Evolutionary conservation across 2,888 invertebrate species (phyloP).

Genomic region (Drosophila atripex): DNA sequence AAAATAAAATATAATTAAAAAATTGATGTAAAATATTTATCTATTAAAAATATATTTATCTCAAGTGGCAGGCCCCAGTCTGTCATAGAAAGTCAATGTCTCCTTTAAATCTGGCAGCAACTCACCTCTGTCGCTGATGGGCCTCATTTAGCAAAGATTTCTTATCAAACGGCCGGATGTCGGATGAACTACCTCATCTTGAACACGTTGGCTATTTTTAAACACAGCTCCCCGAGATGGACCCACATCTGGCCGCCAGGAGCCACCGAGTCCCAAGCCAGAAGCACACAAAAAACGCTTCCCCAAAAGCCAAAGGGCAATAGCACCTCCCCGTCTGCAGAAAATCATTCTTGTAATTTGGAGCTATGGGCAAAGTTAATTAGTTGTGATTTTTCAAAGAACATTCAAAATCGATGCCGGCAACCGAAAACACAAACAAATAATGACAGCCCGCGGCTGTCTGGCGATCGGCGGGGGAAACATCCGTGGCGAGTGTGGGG

Average conservation of each 20-base stretch:
- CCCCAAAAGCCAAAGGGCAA: conserved; percentile 12
- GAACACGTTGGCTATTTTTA: conserved; percentile 19
- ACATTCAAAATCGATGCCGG: conserved; percentile 66
- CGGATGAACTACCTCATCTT: conserved; percentile 29
- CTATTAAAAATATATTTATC: too few species aligned
- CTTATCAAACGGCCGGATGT: conserved; percentile 53
- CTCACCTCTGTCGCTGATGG: conserved; percentile 43
- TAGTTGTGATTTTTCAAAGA: conserved; percentile 78
- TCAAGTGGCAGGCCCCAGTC: too few species aligned
- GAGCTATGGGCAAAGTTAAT: conserved; percentile 85
- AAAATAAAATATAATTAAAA: background rate
- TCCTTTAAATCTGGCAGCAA: conserved; percentile 1
- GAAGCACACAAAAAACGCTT: conserved; percentile 16
- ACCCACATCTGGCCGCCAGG: conserved; percentile 57
- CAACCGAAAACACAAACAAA: conserved; percentile 48
- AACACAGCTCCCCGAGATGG: background rate
- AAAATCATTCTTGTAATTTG: conserved; percentile 7
- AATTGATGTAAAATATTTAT: too few species aligned
- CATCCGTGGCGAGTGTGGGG: background rate
- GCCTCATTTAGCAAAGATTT: conserved; percentile 54
- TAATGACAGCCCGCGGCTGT: conserved; percentile 35
- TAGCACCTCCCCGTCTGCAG: background rate
- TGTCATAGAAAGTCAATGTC: background rate
- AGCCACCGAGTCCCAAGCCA: background rate
- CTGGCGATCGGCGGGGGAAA: conserved; percentile 1